phyloP scores from a whole-genome alignment of 2,797 vertebrate species.

The Carapus acus region DNA sequence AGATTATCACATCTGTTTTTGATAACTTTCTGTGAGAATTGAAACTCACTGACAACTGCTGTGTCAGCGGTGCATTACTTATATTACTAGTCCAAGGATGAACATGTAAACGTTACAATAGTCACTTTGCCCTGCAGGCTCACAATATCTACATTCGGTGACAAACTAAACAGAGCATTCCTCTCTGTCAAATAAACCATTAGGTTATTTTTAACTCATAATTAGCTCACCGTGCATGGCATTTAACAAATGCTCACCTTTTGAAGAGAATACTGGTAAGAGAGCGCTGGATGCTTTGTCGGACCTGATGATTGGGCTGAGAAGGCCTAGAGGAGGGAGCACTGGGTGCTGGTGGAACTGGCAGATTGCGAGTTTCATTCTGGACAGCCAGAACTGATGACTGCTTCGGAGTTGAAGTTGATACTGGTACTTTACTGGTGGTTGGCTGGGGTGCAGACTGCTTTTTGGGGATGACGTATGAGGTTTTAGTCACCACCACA shows the following conservation, averaged over 20 bases:
- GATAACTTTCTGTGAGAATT: too few species aligned
- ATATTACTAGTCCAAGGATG: too few species aligned
- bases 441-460: conserved; percentile 40
- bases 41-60: too few species aligned
- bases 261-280: conserved; percentile 86
- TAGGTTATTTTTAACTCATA: too few species aligned
- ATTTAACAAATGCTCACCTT: conserved; percentile 74
- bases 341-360: conserved; percentile 66
- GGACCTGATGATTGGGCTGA: conserved; percentile 86
- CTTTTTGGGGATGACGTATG: conserved; percentile 64
- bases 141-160: too few species aligned
- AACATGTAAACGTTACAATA: too few species aligned
- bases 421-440: conserved; percentile 42
- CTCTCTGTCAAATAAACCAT: too few species aligned
- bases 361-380: conserved; percentile 60
- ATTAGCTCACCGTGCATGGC: background rate
- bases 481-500: conserved; percentile 56
- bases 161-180: too few species aligned
- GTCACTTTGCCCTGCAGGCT: too few species aligned
- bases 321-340: conserved; percentile 67
- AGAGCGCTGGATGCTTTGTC: conserved; percentile 90
- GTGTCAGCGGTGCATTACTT: too few species aligned
- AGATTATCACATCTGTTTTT: too few species aligned
- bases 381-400: conserved; percentile 40
- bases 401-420: conserved; percentile 47